Percentiles rank a stretch among this genome's conserved stretches.
phyloP scores from a whole-genome alignment of 2,888 invertebrate genomes.

The Amitus sp. region DNA sequence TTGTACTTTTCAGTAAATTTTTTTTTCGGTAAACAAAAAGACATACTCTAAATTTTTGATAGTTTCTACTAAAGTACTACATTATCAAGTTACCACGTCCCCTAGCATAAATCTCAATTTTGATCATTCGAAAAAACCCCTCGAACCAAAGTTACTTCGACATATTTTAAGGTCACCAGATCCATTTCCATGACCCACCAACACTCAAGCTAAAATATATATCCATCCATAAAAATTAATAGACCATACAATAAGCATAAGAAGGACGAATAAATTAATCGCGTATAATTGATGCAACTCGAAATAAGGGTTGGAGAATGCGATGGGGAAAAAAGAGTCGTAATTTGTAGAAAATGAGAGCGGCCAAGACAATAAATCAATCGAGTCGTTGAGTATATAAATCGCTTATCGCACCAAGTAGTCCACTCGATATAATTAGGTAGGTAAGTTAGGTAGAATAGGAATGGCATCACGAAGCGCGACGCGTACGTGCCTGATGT shows the following conservation, averaged over 20 bases:
- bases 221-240: too few relatives aligned
- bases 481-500: slow-evolving; percentile 57
- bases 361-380: slow-evolving; percentile 56
- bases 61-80: too few relatives aligned
- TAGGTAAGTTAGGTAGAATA: slow-evolving; percentile 51
- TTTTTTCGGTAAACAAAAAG: too few relatives aligned
- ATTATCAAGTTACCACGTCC: too few relatives aligned
- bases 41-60: too few relatives aligned
- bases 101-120: too few relatives aligned
- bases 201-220: too few relatives aligned
- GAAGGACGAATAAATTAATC: not conserved
- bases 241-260: not conserved
- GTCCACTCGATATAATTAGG: slow-evolving; percentile 62
- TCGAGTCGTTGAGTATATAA: slow-evolving; percentile 59
- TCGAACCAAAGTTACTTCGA: too few relatives aligned
- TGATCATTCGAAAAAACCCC: too few relatives aligned
- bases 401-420: slow-evolving; percentile 64
- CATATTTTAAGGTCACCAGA: too few relatives aligned
- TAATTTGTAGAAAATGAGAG: slow-evolving; percentile 21
- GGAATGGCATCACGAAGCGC: slow-evolving; percentile 50
- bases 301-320: not conserved
- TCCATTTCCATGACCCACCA: too few relatives aligned
- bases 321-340: slow-evolving; percentile 9
- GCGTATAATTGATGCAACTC: not conserved
- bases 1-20: too few relatives aligned